Evolutionary conservation across 2,797 vertebrate species (phyloP).

Genomic region (Ctenosaura bakeri): DNA sequence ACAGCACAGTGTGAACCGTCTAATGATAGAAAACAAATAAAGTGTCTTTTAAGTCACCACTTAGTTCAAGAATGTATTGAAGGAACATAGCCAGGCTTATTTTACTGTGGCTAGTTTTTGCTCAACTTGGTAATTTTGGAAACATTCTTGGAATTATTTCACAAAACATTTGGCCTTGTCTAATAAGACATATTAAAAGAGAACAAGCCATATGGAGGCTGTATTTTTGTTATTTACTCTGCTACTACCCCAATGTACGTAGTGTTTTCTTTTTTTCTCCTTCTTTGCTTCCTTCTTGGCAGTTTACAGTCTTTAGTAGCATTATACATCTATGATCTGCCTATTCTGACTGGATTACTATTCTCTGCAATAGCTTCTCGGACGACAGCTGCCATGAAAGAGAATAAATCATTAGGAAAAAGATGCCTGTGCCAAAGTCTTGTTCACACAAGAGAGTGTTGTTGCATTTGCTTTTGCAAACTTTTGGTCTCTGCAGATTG

Average conservation of each 20-base stretch:
- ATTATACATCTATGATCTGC: not conserved
- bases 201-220: not conserved
- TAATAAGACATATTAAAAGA: conserved; percentile 23
- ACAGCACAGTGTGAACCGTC: conserved; percentile 56
- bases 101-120: conserved; percentile 32
- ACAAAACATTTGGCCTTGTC: not conserved
- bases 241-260: not conserved
- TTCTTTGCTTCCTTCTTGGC: conserved; percentile 26
- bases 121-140: conserved; percentile 44
- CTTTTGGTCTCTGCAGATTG: conserved; percentile 32
- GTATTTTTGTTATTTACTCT: conserved; percentile 25
- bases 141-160: conserved; percentile 38
- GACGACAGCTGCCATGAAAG: conserved; percentile 19
- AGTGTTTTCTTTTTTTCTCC: not conserved
- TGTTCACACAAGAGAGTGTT: conserved; percentile 35
- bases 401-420: conserved; percentile 15
- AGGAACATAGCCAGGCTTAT: conserved; percentile 33
- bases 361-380: conserved; percentile 35
- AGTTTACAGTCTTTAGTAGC: conserved; percentile 19
- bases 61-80: conserved; percentile 28
- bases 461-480: conserved; percentile 20
- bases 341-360: conserved; percentile 14
- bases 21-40: conserved; percentile 70
- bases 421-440: conserved; percentile 16
- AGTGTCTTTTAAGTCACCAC: conserved; percentile 16